Evolutionary conservation across 2,888 invertebrate species (phyloP).

Genomic region (Gastracanthus pulcherrimus): DNA sequence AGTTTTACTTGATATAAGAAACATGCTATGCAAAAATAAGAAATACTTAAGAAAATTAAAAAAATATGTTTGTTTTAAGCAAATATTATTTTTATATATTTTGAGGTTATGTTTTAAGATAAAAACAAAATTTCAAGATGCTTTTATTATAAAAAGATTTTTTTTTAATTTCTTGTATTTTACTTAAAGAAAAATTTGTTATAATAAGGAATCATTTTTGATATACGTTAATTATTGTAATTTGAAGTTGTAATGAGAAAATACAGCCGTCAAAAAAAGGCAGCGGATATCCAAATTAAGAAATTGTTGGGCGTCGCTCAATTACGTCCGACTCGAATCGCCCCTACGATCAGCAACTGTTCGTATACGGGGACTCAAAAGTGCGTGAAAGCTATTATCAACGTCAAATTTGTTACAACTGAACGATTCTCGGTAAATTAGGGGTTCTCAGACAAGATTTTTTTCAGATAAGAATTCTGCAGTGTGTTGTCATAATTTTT

Average conservation of each 20-base stretch:
- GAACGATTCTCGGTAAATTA: background rate
- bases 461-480: background rate
- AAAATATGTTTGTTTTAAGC: no score
- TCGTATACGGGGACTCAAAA: background rate
- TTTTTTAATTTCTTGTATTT: no score
- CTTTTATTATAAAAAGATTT: no score
- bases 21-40: no score
- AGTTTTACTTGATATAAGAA: no score
- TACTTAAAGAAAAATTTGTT: no score
- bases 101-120: no score
- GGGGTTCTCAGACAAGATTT: background rate
- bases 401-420: background rate
- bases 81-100: no score
- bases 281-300: constrained; percentile 27
- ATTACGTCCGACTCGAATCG: constrained; percentile 4
- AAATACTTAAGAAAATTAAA: no score
- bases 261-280: background rate
- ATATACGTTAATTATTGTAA: background rate
- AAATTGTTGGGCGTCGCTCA: constrained; percentile 20
- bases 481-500: background rate
- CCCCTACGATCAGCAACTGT: constrained; percentile 23
- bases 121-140: no score
- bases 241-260: background rate
- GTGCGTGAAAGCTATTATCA: constrained; percentile 15
- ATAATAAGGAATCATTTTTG: no score